Evolutionary conservation across 2,797 vertebrate species (phyloP), one percentile per base, ranked within the genome.

Genomic region (Taenioides sp.): DNA sequence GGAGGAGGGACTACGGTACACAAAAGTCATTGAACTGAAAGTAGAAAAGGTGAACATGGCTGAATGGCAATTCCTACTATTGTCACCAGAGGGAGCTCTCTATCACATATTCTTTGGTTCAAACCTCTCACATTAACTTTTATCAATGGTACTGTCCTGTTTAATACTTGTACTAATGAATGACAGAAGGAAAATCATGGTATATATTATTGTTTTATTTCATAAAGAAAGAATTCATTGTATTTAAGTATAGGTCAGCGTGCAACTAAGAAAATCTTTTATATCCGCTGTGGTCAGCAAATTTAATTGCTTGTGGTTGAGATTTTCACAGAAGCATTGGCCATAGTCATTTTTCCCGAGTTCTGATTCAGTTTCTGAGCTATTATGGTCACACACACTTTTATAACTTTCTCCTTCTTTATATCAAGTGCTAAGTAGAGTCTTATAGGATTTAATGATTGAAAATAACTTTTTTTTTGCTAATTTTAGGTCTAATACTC

Each of bases 21-120:
- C n/a, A 28, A 11, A 17, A 17, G 31, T 14, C 11, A 63, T 14
- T 40, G 5, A 40, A 43, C n/a, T 58, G 60, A 71, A 23, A 7
- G 10, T 23, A 67, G 71, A 49, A 37, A 20, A 77, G 65, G 47
- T 73, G 63, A 34, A 7, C 10, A 61, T 4, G 11, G 20, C 20
- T 40, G 10, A 22, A 31, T 2, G 49, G 67, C 3, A 63, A 58
- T 80, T 60, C 59, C 23, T 50, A 2, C 4, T 6, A 10, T 11
- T 0, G 58, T 20, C 93, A 92, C 81, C 82, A 92, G 92, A 78
- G 80, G 91, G 92, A 72, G 86, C 85, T 49, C 58, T 22, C 23
- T 4, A 31, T 69, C 78, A 73, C 63, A 72, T 72, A 60, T 78
- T 79, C 12, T 43, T 27, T 18, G 69, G 65, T n/a, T 65, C 23